Base-by-base conservation (phyloP, 2,113 vertebrate species). In the Sinocyclocheilus rhinocerous region DNA sequence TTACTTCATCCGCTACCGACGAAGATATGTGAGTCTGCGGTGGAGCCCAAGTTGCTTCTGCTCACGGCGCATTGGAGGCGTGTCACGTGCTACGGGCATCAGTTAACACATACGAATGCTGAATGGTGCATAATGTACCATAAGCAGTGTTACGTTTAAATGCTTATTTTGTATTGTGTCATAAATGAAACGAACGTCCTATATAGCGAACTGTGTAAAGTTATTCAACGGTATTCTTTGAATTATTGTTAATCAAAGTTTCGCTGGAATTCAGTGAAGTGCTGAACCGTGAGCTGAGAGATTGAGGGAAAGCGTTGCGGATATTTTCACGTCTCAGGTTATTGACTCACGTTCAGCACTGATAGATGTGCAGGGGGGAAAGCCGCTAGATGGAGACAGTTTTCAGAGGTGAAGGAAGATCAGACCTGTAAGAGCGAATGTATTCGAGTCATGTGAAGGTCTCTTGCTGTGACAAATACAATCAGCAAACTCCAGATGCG, bases 341-440 rank as follows among this genome's bases (percentile, higher is more conserved):
- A 73, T 83, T 50, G 85, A 86, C 26, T 76, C 59, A 69, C 78
- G 67, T 50, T 67, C 26, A 55, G 42, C 29, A 29, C 59, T 72
- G 33, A 24, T 65, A 15, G 20, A 61, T 29, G 55, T 80, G 59
- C 70, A 83, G 52, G 13, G 10, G 70, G 45, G 67, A 6, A 57
- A 39, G 72, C 91, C 91, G 76, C 90, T 92, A 92, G 91, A 89
- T 90, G 91, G 91, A 92, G 91, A 90, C 90, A 92, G 83, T 63
- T 89, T 79, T 86, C 86, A 87, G 76, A 86, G 61, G 72, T 57
- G 78, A 72, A 13, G 20, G 24, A 15, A 70, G 24, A 45, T 55
- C 18, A 67, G 63, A 81, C n/a, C 67, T 83, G 81, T 83, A 69
- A 29, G 61, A 82, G 42, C 24, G 29, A 76, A 29, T 3, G 24